phyloP scores from a whole-genome alignment of 2,113 vertebrate species.

The Antechinus flavipes region DNA sequence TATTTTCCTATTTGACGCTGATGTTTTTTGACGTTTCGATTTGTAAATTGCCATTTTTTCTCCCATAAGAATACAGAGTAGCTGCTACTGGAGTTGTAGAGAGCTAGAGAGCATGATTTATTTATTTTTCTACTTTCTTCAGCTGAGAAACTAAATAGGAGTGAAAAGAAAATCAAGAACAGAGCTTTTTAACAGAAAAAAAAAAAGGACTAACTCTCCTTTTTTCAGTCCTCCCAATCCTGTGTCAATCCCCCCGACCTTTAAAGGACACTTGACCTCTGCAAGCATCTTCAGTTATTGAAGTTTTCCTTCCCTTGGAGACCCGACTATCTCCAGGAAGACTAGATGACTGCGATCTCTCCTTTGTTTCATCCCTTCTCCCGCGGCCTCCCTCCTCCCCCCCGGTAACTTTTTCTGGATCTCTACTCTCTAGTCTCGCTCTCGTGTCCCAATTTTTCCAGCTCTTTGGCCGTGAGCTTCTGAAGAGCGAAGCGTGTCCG shows the following conservation, averaged over 20 bases:
- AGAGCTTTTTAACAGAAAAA: neutral
- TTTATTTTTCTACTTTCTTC: neutral
- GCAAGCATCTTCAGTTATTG: neutral
- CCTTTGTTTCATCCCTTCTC: neutral
- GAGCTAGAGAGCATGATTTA: neutral
- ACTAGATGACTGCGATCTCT: neutral
- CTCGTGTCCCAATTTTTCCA: neutral
- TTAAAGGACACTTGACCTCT: neutral
- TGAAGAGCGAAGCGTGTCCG: neutral
- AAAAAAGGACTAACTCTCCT: neutral
- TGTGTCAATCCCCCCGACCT: neutral
- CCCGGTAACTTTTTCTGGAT: neutral
- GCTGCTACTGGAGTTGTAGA: no score
- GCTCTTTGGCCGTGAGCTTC: neutral
- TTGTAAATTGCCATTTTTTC: slow-evolving; percentile 2
- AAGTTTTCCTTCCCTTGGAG: neutral
- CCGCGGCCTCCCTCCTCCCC: no score
- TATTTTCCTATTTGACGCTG: neutral
- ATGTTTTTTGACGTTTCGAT: neutral
- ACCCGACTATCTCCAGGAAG: neutral
- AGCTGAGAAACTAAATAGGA: neutral
- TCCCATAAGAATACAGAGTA: neutral
- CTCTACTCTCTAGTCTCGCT: neutral
- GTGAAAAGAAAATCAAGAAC: neutral
- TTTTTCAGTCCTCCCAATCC: neutral